Conservation (phyloP, 1,140 invertebrate species). For the Oryzaephilus surinamensis region DNA sequence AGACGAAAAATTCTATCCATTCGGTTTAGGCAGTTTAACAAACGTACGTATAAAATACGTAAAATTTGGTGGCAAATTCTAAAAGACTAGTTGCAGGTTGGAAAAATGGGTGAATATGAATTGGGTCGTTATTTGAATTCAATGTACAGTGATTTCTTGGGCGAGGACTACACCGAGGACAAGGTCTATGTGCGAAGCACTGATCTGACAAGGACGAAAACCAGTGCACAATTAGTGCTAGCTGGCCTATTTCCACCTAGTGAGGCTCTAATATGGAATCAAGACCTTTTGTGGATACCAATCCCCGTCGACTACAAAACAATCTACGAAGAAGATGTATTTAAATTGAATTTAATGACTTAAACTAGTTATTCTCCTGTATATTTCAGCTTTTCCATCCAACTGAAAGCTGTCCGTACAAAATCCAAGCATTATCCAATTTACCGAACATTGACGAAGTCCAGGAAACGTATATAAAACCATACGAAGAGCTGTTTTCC, state of each 20-base stretch:
- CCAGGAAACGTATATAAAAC: constrained; percentile 17
- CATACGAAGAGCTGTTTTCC: constrained; percentile 16
- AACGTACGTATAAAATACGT: constrained; percentile 42
- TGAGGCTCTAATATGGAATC: constrained; percentile 21
- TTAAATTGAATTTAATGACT: constrained; percentile 4
- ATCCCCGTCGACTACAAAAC: constrained; percentile 26
- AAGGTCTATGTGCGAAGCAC: constrained; percentile 37
- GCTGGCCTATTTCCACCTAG: constrained; percentile 21
- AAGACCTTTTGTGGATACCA: constrained; percentile 29
- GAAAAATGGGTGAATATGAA: constrained; percentile 35
- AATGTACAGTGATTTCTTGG: constrained; percentile 32
- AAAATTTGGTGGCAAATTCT: constrained; percentile 11
- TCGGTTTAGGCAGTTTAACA: constrained; percentile 37
- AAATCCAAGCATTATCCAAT: constrained; percentile 7
- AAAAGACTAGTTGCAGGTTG: constrained; percentile 30
- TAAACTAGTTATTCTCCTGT: constrained; percentile 1
- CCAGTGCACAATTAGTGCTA: constrained; percentile 18
- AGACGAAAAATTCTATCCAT: constrained; percentile 35
- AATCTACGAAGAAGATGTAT: constrained; percentile 18
- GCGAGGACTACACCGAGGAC: constrained; percentile 28
- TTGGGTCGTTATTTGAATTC: constrained; percentile 32
- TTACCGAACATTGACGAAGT: constrained; percentile 10
- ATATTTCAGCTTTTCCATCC: constrained; percentile 19
- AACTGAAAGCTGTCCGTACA: constrained; percentile 6
- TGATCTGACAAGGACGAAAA: constrained; percentile 14